phyloP scores from a whole-genome alignment of 2,113 vertebrate genomes.

The Forbesichthys agassizii region DNA sequence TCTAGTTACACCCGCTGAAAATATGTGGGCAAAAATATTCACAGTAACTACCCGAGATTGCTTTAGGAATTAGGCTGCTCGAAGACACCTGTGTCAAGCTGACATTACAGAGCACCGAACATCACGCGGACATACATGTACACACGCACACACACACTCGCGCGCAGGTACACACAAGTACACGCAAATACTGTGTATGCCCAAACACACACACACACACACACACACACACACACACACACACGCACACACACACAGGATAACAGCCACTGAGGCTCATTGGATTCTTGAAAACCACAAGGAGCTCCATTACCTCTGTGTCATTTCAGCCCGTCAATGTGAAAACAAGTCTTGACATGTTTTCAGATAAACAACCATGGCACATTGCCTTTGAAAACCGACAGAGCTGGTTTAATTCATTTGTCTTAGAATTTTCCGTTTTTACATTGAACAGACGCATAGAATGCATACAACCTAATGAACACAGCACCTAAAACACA shows the following conservation, averaged over 20 bases:
- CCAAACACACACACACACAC: neutral
- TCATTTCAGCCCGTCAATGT: neutral
- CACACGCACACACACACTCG: constrained; percentile 5
- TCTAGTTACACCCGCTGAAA: too few species aligned
- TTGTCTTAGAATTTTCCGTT: too few species aligned
- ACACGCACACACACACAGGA: neutral
- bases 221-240: neutral
- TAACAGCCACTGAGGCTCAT: constrained; percentile 24
- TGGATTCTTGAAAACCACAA: constrained; percentile 28
- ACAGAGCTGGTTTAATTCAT: too few species aligned
- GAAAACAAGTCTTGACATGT: too few species aligned
- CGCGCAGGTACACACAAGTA: neutral
- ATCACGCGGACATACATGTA: neutral
- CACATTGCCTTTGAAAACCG: too few species aligned
- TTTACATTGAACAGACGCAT: too few species aligned
- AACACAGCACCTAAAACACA: too few species aligned
- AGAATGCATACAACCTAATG: too few species aligned
- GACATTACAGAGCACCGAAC: constrained; percentile 3
- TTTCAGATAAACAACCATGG: too few species aligned
- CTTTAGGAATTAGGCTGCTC: too few species aligned
- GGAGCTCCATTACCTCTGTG: constrained; percentile 16
- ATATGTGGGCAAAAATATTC: too few species aligned
- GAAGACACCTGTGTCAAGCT: constrained; percentile 8
- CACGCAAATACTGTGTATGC: neutral
- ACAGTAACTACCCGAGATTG: too few species aligned